These are phyloP conservation scores for Hypolimnas misippus DNA, from an alignment of 2,888 invertebrate species.

Conservation along the genomic window DNA sequence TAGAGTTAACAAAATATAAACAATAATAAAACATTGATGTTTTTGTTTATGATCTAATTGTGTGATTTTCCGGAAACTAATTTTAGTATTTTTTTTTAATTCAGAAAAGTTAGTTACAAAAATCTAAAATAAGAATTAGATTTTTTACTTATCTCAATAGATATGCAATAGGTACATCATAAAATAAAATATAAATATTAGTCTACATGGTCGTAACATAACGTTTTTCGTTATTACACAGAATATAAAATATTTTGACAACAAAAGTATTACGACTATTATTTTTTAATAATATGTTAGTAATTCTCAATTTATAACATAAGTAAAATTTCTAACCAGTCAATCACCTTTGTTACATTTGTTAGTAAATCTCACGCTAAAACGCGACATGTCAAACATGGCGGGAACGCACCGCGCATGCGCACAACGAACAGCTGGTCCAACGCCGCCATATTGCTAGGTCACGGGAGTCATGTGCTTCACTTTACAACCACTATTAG, in stretches of 20 bases:
- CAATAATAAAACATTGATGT: slow-evolving; percentile 14
- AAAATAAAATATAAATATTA: no score
- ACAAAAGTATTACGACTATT: no score
- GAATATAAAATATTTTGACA: no score
- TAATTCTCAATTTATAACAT: not conserved
- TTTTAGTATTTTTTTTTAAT: no score
- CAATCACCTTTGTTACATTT: slow-evolving; percentile 34
- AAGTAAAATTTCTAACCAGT: slow-evolving; percentile 14
- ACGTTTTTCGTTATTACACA: no score
- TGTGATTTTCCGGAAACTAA: not conserved
- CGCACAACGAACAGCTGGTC: slow-evolving; percentile 74
- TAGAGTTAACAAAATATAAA: slow-evolving; percentile 32
- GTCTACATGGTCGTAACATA: no score
- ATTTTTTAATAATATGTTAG: no score
- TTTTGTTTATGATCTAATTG: not conserved
- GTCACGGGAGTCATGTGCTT: slow-evolving; percentile 49
- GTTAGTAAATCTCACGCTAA: slow-evolving; percentile 30
- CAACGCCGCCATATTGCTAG: slow-evolving; percentile 69
- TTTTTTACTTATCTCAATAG: no score
- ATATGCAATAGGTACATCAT: no score
- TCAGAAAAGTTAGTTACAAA: no score
- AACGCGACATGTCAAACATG: slow-evolving; percentile 58
- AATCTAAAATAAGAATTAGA: no score
- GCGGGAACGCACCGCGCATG: slow-evolving; percentile 75
- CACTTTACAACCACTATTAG: slow-evolving; percentile 33